phyloP scores from a whole-genome alignment of 2,888 invertebrate genomes.

The Myopa testacea region DNA sequence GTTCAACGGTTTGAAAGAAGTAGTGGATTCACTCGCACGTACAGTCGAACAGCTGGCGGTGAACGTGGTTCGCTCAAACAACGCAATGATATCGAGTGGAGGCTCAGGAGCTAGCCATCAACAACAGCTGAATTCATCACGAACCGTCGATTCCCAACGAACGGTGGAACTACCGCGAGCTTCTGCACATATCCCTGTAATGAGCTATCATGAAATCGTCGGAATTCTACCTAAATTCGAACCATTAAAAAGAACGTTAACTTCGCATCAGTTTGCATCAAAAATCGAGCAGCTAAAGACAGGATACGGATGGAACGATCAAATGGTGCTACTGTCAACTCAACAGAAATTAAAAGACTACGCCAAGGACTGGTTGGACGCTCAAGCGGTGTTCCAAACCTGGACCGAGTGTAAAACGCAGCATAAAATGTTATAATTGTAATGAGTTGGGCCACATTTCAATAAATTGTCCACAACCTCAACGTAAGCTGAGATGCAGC shows the following conservation, averaged over 20 bases:
- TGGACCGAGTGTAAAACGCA: too few species aligned
- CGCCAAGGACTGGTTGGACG: slow-evolving; percentile 5
- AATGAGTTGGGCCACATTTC: slow-evolving; percentile 28
- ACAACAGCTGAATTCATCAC: neutral
- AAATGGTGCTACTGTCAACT: neutral
- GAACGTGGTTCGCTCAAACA: neutral
- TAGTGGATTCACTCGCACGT: neutral
- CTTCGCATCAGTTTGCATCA: slow-evolving; percentile 21
- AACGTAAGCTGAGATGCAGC: neutral
- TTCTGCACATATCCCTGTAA: neutral
- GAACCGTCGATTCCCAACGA: neutral
- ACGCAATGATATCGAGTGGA: neutral
- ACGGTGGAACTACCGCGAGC: neutral
- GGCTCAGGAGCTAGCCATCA: neutral
- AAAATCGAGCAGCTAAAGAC: slow-evolving; percentile 11
- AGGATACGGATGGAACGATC: slow-evolving; percentile 8
- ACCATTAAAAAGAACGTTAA: slow-evolving; percentile 13
- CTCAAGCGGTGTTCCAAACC: neutral
- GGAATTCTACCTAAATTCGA: slow-evolving; percentile 21
- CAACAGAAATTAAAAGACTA: neutral
- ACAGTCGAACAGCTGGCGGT: neutral
- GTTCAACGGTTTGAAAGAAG: slow-evolving; percentile 3
- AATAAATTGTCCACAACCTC: slow-evolving; percentile 8
- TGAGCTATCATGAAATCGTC: neutral
- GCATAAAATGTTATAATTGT: too few species aligned